Base-by-base conservation (phyloP, 2,113 vertebrate genomes). In the Poicephalus meyeri region DNA sequence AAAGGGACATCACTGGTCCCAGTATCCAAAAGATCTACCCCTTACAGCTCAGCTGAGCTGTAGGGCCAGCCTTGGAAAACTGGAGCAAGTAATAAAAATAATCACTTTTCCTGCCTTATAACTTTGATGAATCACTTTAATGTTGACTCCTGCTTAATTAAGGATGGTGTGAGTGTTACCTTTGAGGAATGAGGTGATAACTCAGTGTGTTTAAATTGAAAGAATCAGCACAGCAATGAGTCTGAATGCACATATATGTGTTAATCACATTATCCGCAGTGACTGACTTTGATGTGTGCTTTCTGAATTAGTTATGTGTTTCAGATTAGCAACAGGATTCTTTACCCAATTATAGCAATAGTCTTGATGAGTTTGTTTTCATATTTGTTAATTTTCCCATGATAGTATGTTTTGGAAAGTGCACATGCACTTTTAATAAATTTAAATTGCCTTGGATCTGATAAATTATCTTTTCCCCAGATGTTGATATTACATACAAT, bases 281-380 rank as follows among this genome's bases (percentile, higher is more conserved):
- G 90, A 33, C 76, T 88, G 88, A 39, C 85, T 86, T 12, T 17
- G 79, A 88, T 2, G 4, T 21, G 35, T 50, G 49, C 81, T 46
- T 81, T 88, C 83, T 79, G 83, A 92, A 95, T 92, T 55, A 73
- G 46, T 78, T 80, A 66, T 61, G 76, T 71, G 56, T 88, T 90
- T 84, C 69, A 61, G 33, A 76, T 61, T 46, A 95, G 77, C 66
- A 94, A 24, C 74, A 63, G 74, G 65, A 78, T 88, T 73, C 69
- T 91, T 94, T 68, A 84, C 52, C 74, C 76, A 88, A 88, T 93
- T 93, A 94, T 63, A 89, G 41, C 60, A 86, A 65, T 41, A 58
- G 46, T 86, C 80, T 65, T 89, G 86, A 89, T 80, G 86, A 92
- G 73, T 84, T 76, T 96, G 80, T 88, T 91, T 89, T 65, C 69